These are phyloP conservation scores for Proteles cristata DNA, from an alignment of 2,113 vertebrate genomes.

Conservation along the genomic window DNA sequence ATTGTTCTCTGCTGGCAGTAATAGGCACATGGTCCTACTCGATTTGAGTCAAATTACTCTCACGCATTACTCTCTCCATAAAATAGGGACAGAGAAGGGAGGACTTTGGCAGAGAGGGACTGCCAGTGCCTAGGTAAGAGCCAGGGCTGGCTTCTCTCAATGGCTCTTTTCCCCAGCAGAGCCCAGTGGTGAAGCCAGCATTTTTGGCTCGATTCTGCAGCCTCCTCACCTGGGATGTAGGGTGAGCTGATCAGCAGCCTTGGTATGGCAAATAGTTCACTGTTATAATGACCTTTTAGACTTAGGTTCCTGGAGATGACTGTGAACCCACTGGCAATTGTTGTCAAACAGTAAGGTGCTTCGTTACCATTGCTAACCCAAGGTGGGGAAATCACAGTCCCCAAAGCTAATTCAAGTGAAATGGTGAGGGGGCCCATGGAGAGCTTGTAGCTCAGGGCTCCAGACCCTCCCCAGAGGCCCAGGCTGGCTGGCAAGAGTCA, in stretches of 20 bases:
- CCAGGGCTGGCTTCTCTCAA: not conserved
- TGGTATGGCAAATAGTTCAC: not conserved
- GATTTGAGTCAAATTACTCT: not conserved
- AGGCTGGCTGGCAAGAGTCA: not conserved
- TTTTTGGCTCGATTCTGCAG: not conserved
- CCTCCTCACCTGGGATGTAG: not conserved
- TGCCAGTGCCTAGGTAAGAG: not conserved
- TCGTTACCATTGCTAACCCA: not conserved
- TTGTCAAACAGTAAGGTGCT: not conserved
- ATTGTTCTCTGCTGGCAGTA: fast-evolving
- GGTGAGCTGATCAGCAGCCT: not conserved
- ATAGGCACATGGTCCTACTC: not conserved
- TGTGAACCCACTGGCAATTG: not conserved
- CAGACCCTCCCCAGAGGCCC: not conserved
- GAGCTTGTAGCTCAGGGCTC: not conserved
- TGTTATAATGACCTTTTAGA: not conserved
- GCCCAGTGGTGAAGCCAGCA: not conserved
- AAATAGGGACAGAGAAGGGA: not conserved
- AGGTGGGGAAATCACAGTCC: not conserved
- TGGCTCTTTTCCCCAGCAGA: not conserved
- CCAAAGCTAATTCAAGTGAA: not conserved
- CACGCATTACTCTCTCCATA: not conserved
- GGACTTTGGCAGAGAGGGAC: not conserved
- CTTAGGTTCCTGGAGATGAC: not conserved
- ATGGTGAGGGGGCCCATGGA: not conserved